A percentile compares a stretch with the other conserved stretches of the same genome.
Conservation (phyloP, 1,140 invertebrate species). For the Drosophila ercepeae region DNA sequence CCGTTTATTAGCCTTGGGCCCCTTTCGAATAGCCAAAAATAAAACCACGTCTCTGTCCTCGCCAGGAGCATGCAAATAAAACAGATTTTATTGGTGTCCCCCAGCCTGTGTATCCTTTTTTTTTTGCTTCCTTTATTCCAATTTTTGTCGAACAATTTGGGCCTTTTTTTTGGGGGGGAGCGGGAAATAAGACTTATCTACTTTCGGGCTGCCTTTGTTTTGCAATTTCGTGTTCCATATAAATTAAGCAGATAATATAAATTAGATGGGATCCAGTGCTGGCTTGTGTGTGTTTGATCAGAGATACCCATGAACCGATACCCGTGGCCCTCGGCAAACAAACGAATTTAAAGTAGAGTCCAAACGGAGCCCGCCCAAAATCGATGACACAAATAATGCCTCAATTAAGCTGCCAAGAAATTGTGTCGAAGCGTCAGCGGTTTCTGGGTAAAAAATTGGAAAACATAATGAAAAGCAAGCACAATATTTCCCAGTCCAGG, state of each 20-base stretch:
- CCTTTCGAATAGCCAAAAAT: conserved; percentile 6
- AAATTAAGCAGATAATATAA: conserved; percentile 78
- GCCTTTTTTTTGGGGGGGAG: conserved; percentile 1
- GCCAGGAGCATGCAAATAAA: conserved; percentile 67
- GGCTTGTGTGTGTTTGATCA: conserved; percentile 35
- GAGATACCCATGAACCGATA: conserved; percentile 23
- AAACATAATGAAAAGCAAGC: conserved; percentile 71
- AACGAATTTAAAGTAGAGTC: conserved; percentile 13
- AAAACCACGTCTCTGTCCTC: conserved; percentile 42
- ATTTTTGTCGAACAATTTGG: conserved; percentile 44
- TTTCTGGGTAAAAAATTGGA: conserved; percentile 25
- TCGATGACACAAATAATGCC: conserved; percentile 79
- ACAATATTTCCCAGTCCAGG: conserved; percentile 42
- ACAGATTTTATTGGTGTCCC: conserved; percentile 70
- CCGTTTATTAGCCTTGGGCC: conserved; percentile 35
- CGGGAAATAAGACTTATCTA: conserved; percentile 20
- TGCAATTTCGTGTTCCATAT: conserved; percentile 52
- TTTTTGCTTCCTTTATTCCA: conserved; percentile 37
- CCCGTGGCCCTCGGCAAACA: not conserved
- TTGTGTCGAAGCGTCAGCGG: conserved; percentile 10
- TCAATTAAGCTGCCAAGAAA: conserved; percentile 61
- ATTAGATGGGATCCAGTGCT: conserved; percentile 46
- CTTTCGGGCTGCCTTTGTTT: conserved; percentile 39
- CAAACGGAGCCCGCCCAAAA: too few species aligned
- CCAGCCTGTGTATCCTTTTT: conserved; percentile 38